A percentile compares a stretch with the other conserved stretches of the same genome.
Conservation (phyloP, 1,140 invertebrate species). For the Brachionus koreanus region DNA sequence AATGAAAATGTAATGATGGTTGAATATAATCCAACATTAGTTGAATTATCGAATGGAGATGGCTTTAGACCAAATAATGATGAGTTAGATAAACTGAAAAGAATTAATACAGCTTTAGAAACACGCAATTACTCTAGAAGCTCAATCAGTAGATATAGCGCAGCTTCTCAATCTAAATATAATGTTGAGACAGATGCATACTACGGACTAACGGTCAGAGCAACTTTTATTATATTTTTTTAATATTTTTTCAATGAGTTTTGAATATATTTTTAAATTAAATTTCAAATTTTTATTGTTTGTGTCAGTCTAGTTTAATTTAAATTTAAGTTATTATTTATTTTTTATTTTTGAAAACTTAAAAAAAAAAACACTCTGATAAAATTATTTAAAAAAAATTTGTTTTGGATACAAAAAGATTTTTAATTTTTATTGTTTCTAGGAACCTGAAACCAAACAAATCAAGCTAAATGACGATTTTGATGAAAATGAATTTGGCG, state of each 20-base stretch:
- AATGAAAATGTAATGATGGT: background rate
- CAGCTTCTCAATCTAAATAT: background rate
- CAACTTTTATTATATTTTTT: background rate
- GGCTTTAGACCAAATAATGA: slow-evolving; percentile 26
- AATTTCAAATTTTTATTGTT: background rate
- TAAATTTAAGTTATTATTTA: no score
- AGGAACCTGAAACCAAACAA: background rate
- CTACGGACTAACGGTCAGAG: background rate
- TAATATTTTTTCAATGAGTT: background rate
- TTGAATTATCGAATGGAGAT: slow-evolving; percentile 3
- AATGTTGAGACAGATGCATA: background rate
- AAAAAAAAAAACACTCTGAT: no score
- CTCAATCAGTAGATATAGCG: background rate
- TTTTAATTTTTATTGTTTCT: background rate
- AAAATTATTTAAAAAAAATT: no score
- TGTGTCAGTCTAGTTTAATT: no score
- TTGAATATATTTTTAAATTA: background rate
- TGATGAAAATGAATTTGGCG: slow-evolving; percentile 40
- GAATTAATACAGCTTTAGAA: background rate
- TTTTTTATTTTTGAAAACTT: background rate
- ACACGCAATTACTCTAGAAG: slow-evolving; percentile 12
- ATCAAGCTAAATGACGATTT: slow-evolving; percentile 41
- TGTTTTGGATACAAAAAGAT: background rate
- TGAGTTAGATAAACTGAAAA: background rate
- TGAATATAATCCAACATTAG: slow-evolving; percentile 1